phyloP scores from a whole-genome alignment of 2,113 vertebrate genomes.

The Serinus canaria region DNA sequence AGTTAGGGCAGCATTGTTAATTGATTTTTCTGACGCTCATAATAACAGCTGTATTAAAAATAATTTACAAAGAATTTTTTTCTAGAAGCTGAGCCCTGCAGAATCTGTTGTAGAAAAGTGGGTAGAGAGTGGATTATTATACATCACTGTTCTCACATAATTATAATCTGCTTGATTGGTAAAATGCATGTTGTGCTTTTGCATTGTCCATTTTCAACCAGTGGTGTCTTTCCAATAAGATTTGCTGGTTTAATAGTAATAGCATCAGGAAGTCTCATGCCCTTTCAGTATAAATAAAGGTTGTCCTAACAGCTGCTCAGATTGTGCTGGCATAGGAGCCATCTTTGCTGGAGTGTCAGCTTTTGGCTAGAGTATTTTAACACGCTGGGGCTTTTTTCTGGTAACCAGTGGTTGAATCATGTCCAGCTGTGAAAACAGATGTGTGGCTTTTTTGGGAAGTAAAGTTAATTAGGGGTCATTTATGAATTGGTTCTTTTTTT shows the following conservation, averaged over 20 bases:
- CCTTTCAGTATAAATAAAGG: constrained; percentile 29
- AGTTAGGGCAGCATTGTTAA: constrained; percentile 65
- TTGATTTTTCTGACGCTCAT: constrained; percentile 64
- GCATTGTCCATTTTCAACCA: neutral
- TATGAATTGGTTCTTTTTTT: neutral
- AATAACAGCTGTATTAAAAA: constrained; percentile 63
- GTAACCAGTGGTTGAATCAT: constrained; percentile 37
- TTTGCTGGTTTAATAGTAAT: neutral
- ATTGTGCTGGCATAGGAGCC: neutral
- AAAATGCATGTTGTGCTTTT: neutral
- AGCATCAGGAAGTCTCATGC: neutral
- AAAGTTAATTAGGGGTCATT: neutral
- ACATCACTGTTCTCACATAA: neutral
- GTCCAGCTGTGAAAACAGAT: constrained; percentile 59
- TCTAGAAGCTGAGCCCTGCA: constrained; percentile 24
- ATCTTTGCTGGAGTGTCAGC: constrained; percentile 11
- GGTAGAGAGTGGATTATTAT: constrained; percentile 41
- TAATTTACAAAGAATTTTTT: constrained; percentile 38
- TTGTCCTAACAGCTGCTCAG: constrained; percentile 44
- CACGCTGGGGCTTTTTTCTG: constrained; percentile 2
- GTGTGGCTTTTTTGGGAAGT: constrained; percentile 45
- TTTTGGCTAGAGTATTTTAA: constrained; percentile 42
- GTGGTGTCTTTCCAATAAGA: neutral
- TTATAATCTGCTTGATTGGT: constrained; percentile 35
- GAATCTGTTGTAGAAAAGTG: constrained; percentile 9